Conservation (phyloP, 2,797 vertebrate species). For the Anabacerthia variegaticeps region DNA sequence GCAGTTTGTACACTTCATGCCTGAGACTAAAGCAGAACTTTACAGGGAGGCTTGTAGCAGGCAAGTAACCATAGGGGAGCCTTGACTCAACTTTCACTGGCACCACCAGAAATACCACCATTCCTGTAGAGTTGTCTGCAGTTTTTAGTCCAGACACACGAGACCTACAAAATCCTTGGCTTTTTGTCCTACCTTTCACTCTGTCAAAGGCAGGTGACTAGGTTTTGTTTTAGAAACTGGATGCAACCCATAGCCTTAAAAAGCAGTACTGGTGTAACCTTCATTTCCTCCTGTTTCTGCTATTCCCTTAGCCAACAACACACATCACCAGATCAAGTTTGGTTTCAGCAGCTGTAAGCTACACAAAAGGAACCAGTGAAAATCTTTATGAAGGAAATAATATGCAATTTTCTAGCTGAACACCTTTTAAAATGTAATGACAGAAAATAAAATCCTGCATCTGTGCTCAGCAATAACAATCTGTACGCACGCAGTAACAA, state of each 20-base stretch:
- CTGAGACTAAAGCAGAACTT: background rate
- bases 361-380: constrained; percentile 67
- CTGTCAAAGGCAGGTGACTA: background rate
- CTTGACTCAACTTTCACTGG: background rate
- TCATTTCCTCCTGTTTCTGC: constrained; percentile 36
- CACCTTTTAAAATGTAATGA: constrained; percentile 90
- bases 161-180: background rate
- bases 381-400: constrained; percentile 78
- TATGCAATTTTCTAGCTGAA: constrained; percentile 94
- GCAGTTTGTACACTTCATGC: background rate
- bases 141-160: rapidly evolving
- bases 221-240: background rate
- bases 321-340: constrained; percentile 41
- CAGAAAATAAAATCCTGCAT: constrained; percentile 76
- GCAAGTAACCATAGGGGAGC: background rate
- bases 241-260: background rate
- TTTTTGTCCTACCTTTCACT: background rate
- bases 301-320: constrained; percentile 11
- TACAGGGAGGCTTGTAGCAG: background rate
- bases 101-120: background rate
- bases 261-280: constrained; percentile 13
- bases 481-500: constrained; percentile 82
- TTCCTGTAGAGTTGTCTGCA: background rate
- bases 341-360: constrained; percentile 67
- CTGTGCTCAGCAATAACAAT: constrained; percentile 77